Evolutionary conservation across 2,888 invertebrate genomes (phyloP).

Genomic region (Parnassius orleans): DNA sequence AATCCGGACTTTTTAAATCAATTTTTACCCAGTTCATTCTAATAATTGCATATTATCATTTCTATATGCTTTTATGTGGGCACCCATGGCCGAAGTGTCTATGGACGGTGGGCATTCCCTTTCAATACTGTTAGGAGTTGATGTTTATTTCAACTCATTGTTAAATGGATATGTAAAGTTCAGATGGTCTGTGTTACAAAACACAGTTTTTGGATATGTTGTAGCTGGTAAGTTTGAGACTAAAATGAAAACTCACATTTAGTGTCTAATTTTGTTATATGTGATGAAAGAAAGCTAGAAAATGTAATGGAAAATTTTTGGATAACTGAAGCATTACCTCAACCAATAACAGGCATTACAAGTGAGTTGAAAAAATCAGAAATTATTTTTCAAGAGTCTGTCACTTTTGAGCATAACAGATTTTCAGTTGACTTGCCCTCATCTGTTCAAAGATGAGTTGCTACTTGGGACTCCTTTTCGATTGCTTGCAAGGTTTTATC

Average conservation of each 20-base stretch:
- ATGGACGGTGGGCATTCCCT: too few relatives aligned
- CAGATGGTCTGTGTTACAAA: too few relatives aligned
- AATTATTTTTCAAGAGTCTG: conserved; percentile 23
- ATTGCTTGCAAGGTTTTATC: conserved; percentile 28
- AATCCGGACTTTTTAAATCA: too few relatives aligned
- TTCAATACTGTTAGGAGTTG: too few relatives aligned
- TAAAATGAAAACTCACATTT: conserved; percentile 3
- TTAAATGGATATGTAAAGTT: too few relatives aligned
- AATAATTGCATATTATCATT: too few relatives aligned
- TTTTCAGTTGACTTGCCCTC: conserved; percentile 25
- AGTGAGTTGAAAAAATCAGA: conserved; percentile 18
- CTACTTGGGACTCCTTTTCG: conserved; percentile 30
- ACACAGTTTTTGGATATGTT: conserved; percentile 1
- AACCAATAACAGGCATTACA: conserved; percentile 8
- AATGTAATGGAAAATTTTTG: conserved; percentile 33
- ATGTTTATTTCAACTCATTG: too few relatives aligned
- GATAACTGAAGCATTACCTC: conserved; percentile 29
- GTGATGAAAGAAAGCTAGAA: conserved; percentile 26
- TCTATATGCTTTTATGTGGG: too few relatives aligned
- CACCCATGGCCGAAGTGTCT: too few relatives aligned
- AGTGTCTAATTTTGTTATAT: conserved; percentile 24
- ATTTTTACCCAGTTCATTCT: too few relatives aligned
- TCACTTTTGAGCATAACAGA: too few relatives aligned
- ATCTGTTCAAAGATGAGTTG: conserved; percentile 12
- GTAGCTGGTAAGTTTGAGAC: not conserved